A percentile compares a stretch with the other conserved stretches of the same genome.
phyloP scores from a whole-genome alignment of 2,888 invertebrate species.

The Phorcus lineatus region DNA sequence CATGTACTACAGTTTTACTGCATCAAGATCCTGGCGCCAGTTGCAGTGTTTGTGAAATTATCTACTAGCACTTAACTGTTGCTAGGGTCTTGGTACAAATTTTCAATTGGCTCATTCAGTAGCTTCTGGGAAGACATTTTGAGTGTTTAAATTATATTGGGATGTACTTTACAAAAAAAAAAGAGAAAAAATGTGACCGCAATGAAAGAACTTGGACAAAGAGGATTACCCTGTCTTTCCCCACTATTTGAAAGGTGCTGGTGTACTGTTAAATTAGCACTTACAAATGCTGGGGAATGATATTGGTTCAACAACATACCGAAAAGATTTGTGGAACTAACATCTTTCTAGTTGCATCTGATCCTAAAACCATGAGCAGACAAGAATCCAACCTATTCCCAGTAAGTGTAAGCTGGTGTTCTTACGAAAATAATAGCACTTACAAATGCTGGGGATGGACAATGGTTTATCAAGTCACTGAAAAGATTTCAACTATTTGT shows the following conservation, averaged over 20 bases:
- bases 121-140: too few species aligned
- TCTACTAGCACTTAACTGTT: slow-evolving; percentile 47
- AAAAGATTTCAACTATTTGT: too few species aligned
- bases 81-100: slow-evolving; percentile 6
- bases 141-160: too few species aligned
- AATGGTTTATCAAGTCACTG: too few species aligned
- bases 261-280: slow-evolving; percentile 44
- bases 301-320: background rate
- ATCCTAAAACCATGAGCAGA: too few species aligned
- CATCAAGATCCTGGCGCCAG: slow-evolving; percentile 27
- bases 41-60: slow-evolving; percentile 35
- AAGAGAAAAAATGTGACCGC: too few species aligned
- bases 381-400: slow-evolving; percentile 10
- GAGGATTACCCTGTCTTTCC: background rate
- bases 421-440: slow-evolving; percentile 49
- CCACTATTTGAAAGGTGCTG: slow-evolving; percentile 32
- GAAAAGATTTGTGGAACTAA: background rate
- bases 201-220: too few species aligned
- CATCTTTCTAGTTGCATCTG: too few species aligned
- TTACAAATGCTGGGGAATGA: slow-evolving; percentile 48
- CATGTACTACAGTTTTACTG: too few species aligned
- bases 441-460: slow-evolving; percentile 11
- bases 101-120: background rate
- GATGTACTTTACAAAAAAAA: too few species aligned
- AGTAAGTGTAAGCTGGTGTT: slow-evolving; percentile 25